A percentile compares a stretch with the other conserved stretches of the same genome.
phyloP scores from a whole-genome alignment of 1,140 invertebrate genomes.

The Vollenhovia emeryi region DNA sequence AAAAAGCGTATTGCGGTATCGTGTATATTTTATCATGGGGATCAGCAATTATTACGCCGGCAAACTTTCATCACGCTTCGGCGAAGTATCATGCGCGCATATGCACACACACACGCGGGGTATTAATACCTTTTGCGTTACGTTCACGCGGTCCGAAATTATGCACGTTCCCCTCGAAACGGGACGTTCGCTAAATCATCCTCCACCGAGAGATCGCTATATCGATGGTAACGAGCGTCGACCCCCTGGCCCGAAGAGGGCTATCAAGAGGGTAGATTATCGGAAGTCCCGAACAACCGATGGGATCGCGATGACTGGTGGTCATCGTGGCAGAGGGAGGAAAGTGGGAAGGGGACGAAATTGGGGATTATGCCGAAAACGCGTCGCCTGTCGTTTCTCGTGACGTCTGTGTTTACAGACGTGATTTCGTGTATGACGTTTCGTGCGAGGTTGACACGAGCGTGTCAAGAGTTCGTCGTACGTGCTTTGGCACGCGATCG shows the following conservation, averaged over 20 bases:
- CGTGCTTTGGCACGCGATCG: slow-evolving; percentile 42
- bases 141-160: slow-evolving; percentile 54
- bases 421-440: slow-evolving; percentile 3
- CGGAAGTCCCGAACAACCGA: background rate
- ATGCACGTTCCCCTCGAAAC: slow-evolving; percentile 36
- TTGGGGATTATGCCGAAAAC: slow-evolving; percentile 20
- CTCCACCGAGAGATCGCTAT: background rate
- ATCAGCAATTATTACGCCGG: background rate
- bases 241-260: slow-evolving; percentile 31
- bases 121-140: slow-evolving; percentile 16
- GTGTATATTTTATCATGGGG: background rate
- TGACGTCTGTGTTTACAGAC: slow-evolving; percentile 14
- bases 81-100: background rate
- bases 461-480: slow-evolving; percentile 45
- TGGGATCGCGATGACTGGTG: background rate
- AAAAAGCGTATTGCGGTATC: background rate
- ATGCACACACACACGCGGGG: background rate
- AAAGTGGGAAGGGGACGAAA: background rate
- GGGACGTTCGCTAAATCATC: slow-evolving; percentile 56
- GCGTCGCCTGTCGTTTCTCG: background rate
- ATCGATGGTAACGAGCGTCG: background rate
- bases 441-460: slow-evolving; percentile 5
- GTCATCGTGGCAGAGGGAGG: background rate
- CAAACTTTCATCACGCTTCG: background rate
- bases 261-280: slow-evolving; percentile 55